Evolutionary conservation across 2,113 vertebrate species (phyloP), one percentile per base, ranked within the genome.

Genomic region (Gambusia holbrooki): DNA sequence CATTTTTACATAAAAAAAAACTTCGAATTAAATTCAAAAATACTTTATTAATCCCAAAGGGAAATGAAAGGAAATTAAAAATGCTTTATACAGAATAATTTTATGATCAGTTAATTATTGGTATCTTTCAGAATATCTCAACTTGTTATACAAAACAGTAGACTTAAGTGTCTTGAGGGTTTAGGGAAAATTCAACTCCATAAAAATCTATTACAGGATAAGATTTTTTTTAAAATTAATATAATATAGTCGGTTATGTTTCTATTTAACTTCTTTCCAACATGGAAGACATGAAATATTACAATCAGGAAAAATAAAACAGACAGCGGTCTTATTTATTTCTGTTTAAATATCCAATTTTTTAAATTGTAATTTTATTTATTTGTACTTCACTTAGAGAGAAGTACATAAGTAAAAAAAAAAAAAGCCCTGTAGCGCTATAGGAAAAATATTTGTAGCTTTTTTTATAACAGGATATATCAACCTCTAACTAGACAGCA

Each of bases 401-500:
- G 77, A 35, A 73, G 67, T 66, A 66, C 74, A 70, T 42, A 42
- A 42, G 40, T 17, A 5, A 1, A 1, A 48, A 6, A 15, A 14
- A 54, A 37, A 73, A 76, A 27, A 71, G 40, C 11, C 62, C 28
- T 14, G 25, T 74, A 10, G 80, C 68, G 29, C 40, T 66, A 66
- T 29, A 30, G 60, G 61, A 37, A 77, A 70, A 85, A 77, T 17
- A 67, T 54, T 5, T 79, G 13, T 27, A 27, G 27, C 27, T 27
- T 27, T 82, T 87, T 87, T 70, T 67, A 19, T 79, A 71, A 62
- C 12, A 71, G 60, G 5, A 54, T 82, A 78, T 75, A 83, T 67
- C 81, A 82, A 72, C 74, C 74, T 84, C 91, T 91, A 73, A 71
- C 45, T 82, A 83, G 74, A 88, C 87, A 87, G 84, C 77, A 71